Conservation (phyloP, 2,797 vertebrate species). For the Odontamblyopus lacepedii region DNA sequence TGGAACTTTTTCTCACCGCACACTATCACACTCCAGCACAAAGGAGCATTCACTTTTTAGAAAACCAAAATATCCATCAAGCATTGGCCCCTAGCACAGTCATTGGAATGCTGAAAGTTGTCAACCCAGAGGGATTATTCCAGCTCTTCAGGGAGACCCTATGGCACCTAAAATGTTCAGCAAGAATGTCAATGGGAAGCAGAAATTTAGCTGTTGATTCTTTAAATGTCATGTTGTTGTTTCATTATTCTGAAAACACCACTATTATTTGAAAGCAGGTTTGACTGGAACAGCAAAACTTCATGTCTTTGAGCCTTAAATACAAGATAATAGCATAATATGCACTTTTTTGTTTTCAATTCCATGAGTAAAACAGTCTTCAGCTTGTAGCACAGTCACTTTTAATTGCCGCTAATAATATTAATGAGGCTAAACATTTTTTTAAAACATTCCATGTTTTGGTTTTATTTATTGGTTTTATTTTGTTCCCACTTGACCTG, state of each 20-base stretch:
- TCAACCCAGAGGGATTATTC: conserved; percentile 9
- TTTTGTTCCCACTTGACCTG: no score
- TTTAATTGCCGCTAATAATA: not conserved
- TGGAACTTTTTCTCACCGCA: not conserved
- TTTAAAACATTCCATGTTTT: no score
- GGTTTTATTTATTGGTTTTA: no score
- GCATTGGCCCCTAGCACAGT: not conserved
- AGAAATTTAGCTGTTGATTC: conserved; percentile 1
- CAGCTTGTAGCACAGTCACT: not conserved
- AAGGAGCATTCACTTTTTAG: not conserved
- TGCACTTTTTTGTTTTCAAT: no score
- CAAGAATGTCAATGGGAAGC: conserved; percentile 4
- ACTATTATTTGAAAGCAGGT: not conserved
- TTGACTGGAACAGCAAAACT: not conserved
- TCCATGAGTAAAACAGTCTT: not conserved
- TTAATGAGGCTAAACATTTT: not conserved
- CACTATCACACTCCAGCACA: conserved; percentile 5
- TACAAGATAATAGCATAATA: not conserved
- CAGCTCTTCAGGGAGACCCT: not conserved
- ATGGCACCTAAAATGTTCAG: conserved; percentile 10
- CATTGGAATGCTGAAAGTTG: conserved; percentile 4
- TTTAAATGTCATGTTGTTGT: conserved; percentile 10
- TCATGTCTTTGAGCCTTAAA: not conserved
- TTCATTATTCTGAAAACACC: not conserved
- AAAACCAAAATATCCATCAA: conserved; percentile 12